These are phyloP conservation scores for Macaria notata DNA, from an alignment of 2,888 invertebrate genomes.

Conservation along the genomic window DNA sequence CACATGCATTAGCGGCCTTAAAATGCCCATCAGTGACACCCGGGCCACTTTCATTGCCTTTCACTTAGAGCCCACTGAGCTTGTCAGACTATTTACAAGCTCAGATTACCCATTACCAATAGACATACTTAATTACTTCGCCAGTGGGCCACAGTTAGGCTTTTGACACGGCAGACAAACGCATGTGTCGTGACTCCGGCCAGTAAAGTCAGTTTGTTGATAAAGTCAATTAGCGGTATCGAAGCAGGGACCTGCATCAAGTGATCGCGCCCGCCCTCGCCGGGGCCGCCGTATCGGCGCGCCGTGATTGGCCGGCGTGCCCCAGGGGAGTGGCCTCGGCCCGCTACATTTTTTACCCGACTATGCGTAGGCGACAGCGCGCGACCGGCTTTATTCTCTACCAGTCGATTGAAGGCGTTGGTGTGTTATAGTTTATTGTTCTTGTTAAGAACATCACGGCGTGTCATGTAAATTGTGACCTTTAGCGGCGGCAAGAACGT, in stretches of 20 bases:
- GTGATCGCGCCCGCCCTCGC: conserved; percentile 74
- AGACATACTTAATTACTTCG: conserved; percentile 72
- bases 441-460: conserved; percentile 59
- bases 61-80: conserved; percentile 20
- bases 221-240: conserved; percentile 82
- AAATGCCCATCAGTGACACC: conserved; percentile 9
- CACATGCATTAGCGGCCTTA: neutral
- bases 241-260: conserved; percentile 78
- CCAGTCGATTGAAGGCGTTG: conserved; percentile 79
- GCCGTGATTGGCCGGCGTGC: conserved; percentile 66
- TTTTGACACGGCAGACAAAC: conserved; percentile 79
- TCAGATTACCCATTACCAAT: conserved; percentile 69
- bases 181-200: conserved; percentile 79
- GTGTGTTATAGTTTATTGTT: conserved; percentile 79
- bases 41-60: conserved; percentile 16
- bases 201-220: conserved; percentile 82
- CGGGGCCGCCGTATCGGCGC: conserved; percentile 56
- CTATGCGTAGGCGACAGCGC: conserved; percentile 71
- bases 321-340: conserved; percentile 70
- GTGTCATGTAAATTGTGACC: conserved; percentile 70
- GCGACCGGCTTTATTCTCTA: conserved; percentile 69
- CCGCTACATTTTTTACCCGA: conserved; percentile 70
- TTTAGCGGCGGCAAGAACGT: conserved; percentile 55
- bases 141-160: conserved; percentile 75
- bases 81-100: conserved; percentile 36